Evolutionary conservation across 1,140 invertebrate species (phyloP), one percentile per base, ranked within the genome.

Genomic region (Charaxes varanes): DNA sequence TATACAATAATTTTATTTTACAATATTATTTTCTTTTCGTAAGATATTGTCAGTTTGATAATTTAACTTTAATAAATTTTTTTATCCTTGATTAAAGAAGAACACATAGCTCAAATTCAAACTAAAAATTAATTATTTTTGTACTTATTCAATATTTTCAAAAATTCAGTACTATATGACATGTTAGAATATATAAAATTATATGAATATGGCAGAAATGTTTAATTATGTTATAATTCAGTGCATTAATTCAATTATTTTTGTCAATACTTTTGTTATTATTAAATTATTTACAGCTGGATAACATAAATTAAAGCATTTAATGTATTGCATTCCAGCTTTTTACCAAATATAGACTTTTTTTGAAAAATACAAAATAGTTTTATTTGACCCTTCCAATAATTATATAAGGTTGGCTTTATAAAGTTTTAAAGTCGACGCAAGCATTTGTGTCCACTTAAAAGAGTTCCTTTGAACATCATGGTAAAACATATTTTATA

Each of bases 311-410:
- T 54, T 53, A 34, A 53, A 42, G 73, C 73, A 78, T 81, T 81
- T 78, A 78, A 65, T 57, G 56, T 59, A 55, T 66, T 70, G 66
- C 73, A 81, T 81, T 81, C 77, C 77, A 78, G 73, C 77, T 53
- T 65, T 68, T 66, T 68, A 72, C 61, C 63, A 76, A 71, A 71
- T 76, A 72, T 59, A 77, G 47, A 62, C 53, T 58, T 56, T 53
- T 32, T 17, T n/a, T n/a, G n/a, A n/a, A 32, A 30, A 31, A 30
- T 24, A 16, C 2, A 22, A 37, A 5, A 16, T 33, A 23, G 30
- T 47, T 35, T 35, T 35, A 35, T 35, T 35, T 23, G 1, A 2
- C n/a, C n/a, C n/a, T n/a, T n/a, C n/a, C n/a, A 17, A 18, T 15
- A 6, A 2, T 10, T 1, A 27, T 12, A 13, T 4, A 10, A 7